Percentiles rank a stretch among this genome's conserved stretches.
These are phyloP conservation scores for Sebastes taczanowskii DNA, from an alignment of 2,797 vertebrate species.

Conservation along the genomic window DNA sequence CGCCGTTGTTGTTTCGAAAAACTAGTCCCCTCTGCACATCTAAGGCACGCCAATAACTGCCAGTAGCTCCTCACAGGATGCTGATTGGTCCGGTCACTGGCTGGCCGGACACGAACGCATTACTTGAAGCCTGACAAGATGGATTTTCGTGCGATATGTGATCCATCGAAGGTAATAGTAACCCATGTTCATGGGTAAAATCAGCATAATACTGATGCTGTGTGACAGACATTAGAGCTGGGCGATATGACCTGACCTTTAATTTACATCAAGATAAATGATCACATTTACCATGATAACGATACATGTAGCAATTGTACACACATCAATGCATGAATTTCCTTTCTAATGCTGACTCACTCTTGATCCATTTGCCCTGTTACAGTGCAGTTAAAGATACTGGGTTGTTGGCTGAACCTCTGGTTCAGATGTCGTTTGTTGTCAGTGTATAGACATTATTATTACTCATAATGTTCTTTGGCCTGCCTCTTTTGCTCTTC, in stretches of 20 bases:
- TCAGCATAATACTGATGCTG: too few species aligned
- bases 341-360: neutral
- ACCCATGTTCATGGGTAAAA: neutral
- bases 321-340: neutral
- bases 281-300: neutral
- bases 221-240: too few species aligned
- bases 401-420: neutral
- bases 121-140: neutral
- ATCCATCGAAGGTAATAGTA: too few species aligned
- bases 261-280: neutral
- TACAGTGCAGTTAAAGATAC: neutral
- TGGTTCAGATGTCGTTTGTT: neutral
- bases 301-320: neutral
- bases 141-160: neutral
- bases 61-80: fast-evolving
- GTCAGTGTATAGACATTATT: neutral
- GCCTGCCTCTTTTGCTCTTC: neutral
- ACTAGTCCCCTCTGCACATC: too few species aligned
- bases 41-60: fast-evolving
- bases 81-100: too few species aligned
- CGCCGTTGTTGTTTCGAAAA: too few species aligned
- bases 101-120: neutral
- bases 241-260: neutral
- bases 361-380: neutral
- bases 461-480: neutral